phyloP scores from a whole-genome alignment of 2,888 invertebrate genomes.

The Polymixis flavicincta region DNA sequence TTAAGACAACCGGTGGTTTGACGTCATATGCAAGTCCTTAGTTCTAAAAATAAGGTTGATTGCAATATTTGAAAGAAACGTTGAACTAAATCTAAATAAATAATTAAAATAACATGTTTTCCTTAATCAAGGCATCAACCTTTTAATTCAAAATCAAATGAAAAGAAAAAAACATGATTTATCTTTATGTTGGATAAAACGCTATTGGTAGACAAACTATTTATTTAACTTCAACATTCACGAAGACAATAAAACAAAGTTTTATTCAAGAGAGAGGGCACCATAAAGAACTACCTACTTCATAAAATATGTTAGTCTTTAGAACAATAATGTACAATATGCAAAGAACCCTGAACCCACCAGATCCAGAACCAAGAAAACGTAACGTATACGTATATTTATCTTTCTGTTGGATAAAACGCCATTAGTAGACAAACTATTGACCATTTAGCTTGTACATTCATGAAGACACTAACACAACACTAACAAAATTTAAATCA shows the following conservation, averaged over 20 bases:
- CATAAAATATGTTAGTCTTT: no score
- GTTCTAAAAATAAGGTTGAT: slow-evolving; percentile 5
- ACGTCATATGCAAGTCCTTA: slow-evolving; percentile 38
- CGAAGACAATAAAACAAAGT: not conserved
- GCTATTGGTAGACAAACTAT: not conserved
- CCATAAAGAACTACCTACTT: no score
- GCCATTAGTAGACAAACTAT: no score
- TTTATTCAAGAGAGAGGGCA: not conserved
- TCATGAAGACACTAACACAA: no score
- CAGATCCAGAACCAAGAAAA: no score
- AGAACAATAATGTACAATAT: no score
- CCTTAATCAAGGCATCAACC: not conserved
- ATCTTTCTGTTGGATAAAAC: no score
- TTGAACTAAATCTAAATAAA: slow-evolving; percentile 1
- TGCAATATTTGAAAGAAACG: not conserved
- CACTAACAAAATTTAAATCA: not conserved
- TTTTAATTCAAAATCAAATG: not conserved
- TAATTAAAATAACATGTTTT: not conserved
- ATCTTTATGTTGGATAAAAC: not conserved
- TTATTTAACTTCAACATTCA: not conserved
- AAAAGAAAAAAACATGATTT: not conserved
- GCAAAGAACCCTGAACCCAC: no score
- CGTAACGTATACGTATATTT: no score
- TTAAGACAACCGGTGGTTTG: slow-evolving; percentile 30
- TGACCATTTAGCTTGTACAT: no score